phyloP scores from a whole-genome alignment of 2,888 invertebrate species.

The Nomada ruficornis region DNA sequence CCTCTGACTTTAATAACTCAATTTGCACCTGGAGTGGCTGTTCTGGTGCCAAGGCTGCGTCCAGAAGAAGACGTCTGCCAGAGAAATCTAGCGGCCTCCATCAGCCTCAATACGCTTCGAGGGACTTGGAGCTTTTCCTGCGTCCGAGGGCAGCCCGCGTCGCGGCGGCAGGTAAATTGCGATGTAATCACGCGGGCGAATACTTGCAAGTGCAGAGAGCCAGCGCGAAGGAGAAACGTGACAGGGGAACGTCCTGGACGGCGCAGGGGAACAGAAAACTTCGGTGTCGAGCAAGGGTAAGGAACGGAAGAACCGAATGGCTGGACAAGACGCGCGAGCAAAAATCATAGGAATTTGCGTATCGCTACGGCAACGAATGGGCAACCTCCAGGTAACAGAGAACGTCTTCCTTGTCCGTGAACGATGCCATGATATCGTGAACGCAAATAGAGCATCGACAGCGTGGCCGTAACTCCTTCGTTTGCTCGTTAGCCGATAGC shows the following conservation, averaged over 20 bases:
- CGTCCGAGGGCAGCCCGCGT: slow-evolving; percentile 28
- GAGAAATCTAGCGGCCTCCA: background rate
- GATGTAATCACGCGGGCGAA: slow-evolving; percentile 61
- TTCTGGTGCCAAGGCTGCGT: background rate
- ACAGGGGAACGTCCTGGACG: slow-evolving; percentile 19
- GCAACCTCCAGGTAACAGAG: slow-evolving; percentile 71
- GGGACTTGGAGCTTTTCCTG: background rate
- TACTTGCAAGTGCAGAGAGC: slow-evolving; percentile 50
- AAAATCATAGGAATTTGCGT: slow-evolving; percentile 72
- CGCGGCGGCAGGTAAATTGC: slow-evolving; percentile 64
- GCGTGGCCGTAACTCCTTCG: slow-evolving; percentile 61
- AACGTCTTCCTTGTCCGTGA: slow-evolving; percentile 71
- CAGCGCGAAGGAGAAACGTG: slow-evolving; percentile 53
- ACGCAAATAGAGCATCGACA: slow-evolving; percentile 70
- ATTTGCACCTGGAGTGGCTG: slow-evolving; percentile 47
- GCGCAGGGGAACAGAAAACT: slow-evolving; percentile 44
- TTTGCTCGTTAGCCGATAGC: slow-evolving; percentile 74
- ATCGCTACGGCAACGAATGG: slow-evolving; percentile 67
- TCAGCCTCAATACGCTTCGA: slow-evolving; percentile 19
- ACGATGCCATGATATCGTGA: slow-evolving; percentile 75
- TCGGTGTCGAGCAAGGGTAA: slow-evolving; percentile 37
- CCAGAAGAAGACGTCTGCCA: background rate
- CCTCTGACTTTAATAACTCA: slow-evolving; percentile 52
- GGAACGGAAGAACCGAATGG: slow-evolving; percentile 32
- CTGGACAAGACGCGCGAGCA: slow-evolving; percentile 39